Evolutionary conservation across 2,888 invertebrate genomes (phyloP).

Genomic region (Diabrotica balteata): DNA sequence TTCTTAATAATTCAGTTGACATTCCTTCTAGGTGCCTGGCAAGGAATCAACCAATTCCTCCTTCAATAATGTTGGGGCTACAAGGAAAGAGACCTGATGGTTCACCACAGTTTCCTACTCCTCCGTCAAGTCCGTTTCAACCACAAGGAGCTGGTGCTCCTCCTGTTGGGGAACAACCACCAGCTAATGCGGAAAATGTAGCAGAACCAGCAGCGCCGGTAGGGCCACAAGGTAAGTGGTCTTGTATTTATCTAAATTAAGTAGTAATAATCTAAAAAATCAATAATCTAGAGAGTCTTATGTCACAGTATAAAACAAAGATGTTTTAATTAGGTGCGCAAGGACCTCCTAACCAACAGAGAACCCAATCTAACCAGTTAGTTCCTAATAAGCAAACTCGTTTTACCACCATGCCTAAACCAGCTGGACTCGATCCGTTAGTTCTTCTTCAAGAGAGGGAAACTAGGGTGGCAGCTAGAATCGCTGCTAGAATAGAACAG

Average conservation of each 20-base stretch:
- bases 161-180: slow-evolving; percentile 16
- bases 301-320: not conserved
- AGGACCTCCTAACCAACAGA: slow-evolving; percentile 45
- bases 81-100: slow-evolving; percentile 67
- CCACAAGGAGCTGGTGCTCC: slow-evolving; percentile 17
- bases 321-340: slow-evolving; percentile 28
- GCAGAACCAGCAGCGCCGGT: slow-evolving; percentile 10
- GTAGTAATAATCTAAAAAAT: not conserved
- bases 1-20: too few relatives aligned
- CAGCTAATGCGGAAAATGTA: slow-evolving; percentile 6
- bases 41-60: slow-evolving; percentile 88
- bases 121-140: slow-evolving; percentile 29
- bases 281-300: not conserved
- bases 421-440: slow-evolving; percentile 92
- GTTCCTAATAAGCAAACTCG: slow-evolving; percentile 77
- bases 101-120: slow-evolving; percentile 21
- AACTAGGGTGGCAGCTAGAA: slow-evolving; percentile 90
- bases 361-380: slow-evolving; percentile 46
- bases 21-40: slow-evolving; percentile 72
- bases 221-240: slow-evolving; percentile 3
- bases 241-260: not conserved
- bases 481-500: slow-evolving; percentile 91
- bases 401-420: slow-evolving; percentile 90
- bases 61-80: slow-evolving; percentile 73
- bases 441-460: slow-evolving; percentile 93